These are phyloP conservation scores for Drosophila nikananu DNA, from an alignment of 1,140 invertebrate species.

Conservation along the genomic window DNA sequence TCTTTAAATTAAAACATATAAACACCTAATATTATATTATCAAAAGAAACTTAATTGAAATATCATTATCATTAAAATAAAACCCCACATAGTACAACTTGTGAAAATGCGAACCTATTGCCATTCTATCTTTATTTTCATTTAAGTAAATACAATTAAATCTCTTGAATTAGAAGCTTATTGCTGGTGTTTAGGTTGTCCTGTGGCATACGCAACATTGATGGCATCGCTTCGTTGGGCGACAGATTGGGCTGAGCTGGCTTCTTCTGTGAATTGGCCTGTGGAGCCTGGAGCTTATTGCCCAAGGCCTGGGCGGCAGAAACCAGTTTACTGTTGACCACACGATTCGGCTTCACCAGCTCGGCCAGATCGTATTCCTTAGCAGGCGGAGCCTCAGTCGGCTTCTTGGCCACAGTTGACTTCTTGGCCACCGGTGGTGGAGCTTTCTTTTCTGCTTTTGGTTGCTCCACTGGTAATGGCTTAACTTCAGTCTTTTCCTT, in stretches of 20 bases:
- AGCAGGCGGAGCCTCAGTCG: not conserved
- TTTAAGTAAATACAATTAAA: slow-evolving; percentile 20
- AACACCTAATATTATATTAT: too few species aligned
- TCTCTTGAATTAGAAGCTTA: slow-evolving; percentile 64
- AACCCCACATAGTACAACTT: not conserved
- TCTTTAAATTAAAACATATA: too few species aligned
- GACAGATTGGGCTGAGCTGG: slow-evolving; percentile 1
- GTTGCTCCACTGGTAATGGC: not conserved
- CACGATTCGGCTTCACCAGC: slow-evolving; percentile 73
- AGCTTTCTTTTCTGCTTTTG: slow-evolving; percentile 1
- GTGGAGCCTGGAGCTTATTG: slow-evolving; percentile 35
- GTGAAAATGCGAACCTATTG: not conserved
- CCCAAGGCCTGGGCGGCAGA: slow-evolving; percentile 66
- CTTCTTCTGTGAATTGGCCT: not conserved
- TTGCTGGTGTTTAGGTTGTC: slow-evolving; percentile 35
- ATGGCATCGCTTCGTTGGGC: slow-evolving; percentile 8
- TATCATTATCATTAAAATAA: too few species aligned
- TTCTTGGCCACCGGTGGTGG: not conserved
- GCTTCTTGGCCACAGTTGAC: slow-evolving; percentile 4
- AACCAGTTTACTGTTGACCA: slow-evolving; percentile 76
- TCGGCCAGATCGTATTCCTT: slow-evolving; percentile 79
- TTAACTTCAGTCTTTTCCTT: not conserved
- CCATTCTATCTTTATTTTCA: not conserved
- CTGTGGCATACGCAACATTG: slow-evolving; percentile 47
- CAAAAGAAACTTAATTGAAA: too few species aligned